These are phyloP conservation scores for Brachyhypopomus occidentalis DNA, from an alignment of 2,113 vertebrate genomes.

Conservation along the genomic window DNA sequence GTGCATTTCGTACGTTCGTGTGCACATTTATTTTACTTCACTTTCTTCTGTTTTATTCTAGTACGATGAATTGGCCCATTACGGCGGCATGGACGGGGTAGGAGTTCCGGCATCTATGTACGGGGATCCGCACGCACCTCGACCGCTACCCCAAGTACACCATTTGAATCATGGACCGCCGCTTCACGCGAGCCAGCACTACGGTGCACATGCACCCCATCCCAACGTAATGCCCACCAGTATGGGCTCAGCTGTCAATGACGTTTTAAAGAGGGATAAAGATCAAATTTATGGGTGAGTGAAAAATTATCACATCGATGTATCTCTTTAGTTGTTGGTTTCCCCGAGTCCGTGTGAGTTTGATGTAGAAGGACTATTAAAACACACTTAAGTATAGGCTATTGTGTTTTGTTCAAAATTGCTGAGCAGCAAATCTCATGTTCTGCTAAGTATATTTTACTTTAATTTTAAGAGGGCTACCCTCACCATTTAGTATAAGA, in stretches of 20 bases:
- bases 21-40: constrained; percentile 44
- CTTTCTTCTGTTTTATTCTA: constrained; percentile 72
- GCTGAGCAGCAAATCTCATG: not conserved
- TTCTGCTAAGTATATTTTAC: not conserved
- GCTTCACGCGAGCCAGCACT: constrained; percentile 97
- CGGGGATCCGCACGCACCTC: constrained; percentile 96
- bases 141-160: constrained; percentile 98
- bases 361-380: not conserved
- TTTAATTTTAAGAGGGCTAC: too few relatives aligned
- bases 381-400: not conserved
- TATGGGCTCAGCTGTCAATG: constrained; percentile 99
- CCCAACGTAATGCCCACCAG: constrained; percentile 98
- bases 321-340: not conserved
- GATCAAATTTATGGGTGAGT: constrained; percentile 99
- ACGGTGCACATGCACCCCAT: constrained; percentile 97
- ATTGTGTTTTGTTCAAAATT: not conserved
- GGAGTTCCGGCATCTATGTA: constrained; percentile 98
- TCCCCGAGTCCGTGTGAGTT: not conserved
- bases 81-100: constrained; percentile 99
- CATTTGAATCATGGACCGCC: constrained; percentile 99
- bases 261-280: constrained; percentile 99
- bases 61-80: constrained; percentile 99
- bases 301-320: constrained; percentile 32
- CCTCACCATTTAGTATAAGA: too few relatives aligned
- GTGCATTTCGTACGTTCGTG: not conserved